Percentiles rank a stretch among this genome's conserved stretches.
Conservation (phyloP, 2,113 vertebrate genomes). For the Engystomops pustulosus region DNA sequence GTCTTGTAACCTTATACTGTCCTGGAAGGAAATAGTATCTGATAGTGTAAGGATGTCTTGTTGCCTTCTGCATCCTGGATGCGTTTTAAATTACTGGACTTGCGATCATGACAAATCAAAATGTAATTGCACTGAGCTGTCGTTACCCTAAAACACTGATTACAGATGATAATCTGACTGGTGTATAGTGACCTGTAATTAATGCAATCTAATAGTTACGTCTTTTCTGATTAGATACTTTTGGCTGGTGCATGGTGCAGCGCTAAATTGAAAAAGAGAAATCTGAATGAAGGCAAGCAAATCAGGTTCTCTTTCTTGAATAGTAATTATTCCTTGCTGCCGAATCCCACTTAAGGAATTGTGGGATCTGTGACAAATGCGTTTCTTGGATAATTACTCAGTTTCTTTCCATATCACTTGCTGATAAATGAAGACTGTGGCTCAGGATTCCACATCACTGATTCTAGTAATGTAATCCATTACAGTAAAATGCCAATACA, state of each 20-base stretch:
- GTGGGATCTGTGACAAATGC: slow-evolving; percentile 70
- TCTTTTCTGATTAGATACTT: slow-evolving; percentile 60
- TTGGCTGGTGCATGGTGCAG: slow-evolving; percentile 41
- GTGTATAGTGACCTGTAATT: slow-evolving; percentile 60
- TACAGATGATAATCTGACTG: slow-evolving; percentile 54
- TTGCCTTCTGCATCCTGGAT: neutral
- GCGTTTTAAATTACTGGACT: neutral
- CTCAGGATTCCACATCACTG: slow-evolving; percentile 70
- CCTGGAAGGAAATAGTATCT: neutral
- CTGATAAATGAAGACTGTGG: slow-evolving; percentile 69
- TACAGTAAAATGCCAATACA: slow-evolving; percentile 66
- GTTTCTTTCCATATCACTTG: slow-evolving; percentile 65
- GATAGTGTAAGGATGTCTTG: neutral
- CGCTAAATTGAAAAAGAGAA: slow-evolving; percentile 60
- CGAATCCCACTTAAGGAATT: slow-evolving; percentile 59
- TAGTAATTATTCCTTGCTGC: slow-evolving; percentile 60
- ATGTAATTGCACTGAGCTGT: slow-evolving; percentile 40
- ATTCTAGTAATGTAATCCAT: slow-evolving; percentile 67
- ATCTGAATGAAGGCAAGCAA: slow-evolving; percentile 57
- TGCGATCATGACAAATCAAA: slow-evolving; percentile 49
- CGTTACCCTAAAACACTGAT: slow-evolving; percentile 54
- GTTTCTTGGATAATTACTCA: slow-evolving; percentile 69
- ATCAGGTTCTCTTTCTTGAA: slow-evolving; percentile 56
- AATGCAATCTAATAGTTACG: slow-evolving; percentile 36
- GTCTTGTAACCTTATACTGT: neutral